phyloP scores from a whole-genome alignment of 2,888 invertebrate species.

The Tuta absoluta region DNA sequence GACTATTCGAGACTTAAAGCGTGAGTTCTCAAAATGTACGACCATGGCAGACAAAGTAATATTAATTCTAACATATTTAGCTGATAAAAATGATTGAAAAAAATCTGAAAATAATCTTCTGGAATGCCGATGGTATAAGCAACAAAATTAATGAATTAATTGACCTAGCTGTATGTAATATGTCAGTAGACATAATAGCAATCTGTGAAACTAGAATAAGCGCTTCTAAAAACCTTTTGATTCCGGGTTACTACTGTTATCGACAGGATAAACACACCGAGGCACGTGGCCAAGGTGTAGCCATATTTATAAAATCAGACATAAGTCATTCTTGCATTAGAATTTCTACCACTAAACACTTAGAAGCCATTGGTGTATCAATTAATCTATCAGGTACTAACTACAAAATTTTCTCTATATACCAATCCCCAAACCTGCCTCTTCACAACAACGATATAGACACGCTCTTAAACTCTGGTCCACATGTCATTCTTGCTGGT shows the following conservation, averaged over 20 bases:
- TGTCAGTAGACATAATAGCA: slow-evolving; percentile 23
- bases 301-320: not conserved
- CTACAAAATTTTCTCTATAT: slow-evolving; percentile 13
- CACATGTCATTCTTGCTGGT: slow-evolving; percentile 23
- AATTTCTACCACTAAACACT: not conserved
- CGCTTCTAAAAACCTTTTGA: not conserved
- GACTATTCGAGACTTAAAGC: slow-evolving; percentile 25
- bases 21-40: not conserved
- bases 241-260: slow-evolving; percentile 4
- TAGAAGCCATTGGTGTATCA: slow-evolving; percentile 10
- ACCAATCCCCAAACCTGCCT: slow-evolving; percentile 30
- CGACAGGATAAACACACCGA: slow-evolving; percentile 11
- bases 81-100: slow-evolving; percentile 20
- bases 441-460: slow-evolving; percentile 22
- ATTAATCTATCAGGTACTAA: not conserved
- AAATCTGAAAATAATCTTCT: slow-evolving; percentile 16
- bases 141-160: slow-evolving; percentile 21
- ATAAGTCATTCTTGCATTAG: not conserved
- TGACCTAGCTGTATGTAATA: slow-evolving; percentile 18
- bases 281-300: slow-evolving; percentile 24
- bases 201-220: slow-evolving; percentile 17
- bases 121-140: slow-evolving; percentile 25
- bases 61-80: slow-evolving; percentile 28
- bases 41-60: slow-evolving; percentile 20
- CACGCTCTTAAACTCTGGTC: slow-evolving; percentile 14